These are phyloP conservation scores for Dryas iulia DNA, from an alignment of 1,140 invertebrate genomes.

Conservation along the genomic window DNA sequence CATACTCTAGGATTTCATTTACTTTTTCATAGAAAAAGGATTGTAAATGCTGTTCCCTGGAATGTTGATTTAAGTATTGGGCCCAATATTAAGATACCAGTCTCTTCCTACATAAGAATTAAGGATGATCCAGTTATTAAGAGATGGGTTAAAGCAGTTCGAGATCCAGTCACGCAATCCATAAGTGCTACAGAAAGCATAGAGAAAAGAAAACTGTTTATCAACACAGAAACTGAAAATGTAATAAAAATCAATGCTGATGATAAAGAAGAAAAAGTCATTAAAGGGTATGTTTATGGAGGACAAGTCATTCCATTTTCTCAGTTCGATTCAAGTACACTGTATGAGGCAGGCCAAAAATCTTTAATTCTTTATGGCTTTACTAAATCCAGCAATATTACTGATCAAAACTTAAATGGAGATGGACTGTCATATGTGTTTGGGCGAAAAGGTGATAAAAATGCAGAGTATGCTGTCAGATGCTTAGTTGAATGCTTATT, in stretches of 20 bases:
- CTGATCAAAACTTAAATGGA: constrained; percentile 69
- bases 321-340: constrained; percentile 61
- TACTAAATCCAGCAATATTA: constrained; percentile 60
- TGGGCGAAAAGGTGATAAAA: constrained; percentile 65
- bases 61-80: constrained; percentile 73
- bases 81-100: constrained; percentile 71
- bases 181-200: constrained; percentile 54
- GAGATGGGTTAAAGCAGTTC: constrained; percentile 56
- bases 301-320: constrained; percentile 66
- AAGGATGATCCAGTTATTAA: constrained; percentile 64
- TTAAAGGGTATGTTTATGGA: constrained; percentile 69
- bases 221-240: constrained; percentile 62
- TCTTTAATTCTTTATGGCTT: constrained; percentile 71
- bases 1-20: constrained; percentile 60
- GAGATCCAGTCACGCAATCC: constrained; percentile 54
- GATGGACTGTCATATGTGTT: constrained; percentile 72
- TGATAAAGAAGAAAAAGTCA: constrained; percentile 39
- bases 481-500: constrained; percentile 63
- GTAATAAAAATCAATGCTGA: constrained; percentile 25
- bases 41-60: constrained; percentile 54
- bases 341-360: constrained; percentile 68
- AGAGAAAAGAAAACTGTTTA: constrained; percentile 44
- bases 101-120: constrained; percentile 64
- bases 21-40: constrained; percentile 66
- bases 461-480: constrained; percentile 64